Base-by-base conservation (phyloP, 2,113 vertebrate genomes). In the Sarotherodon lohbergeri region DNA sequence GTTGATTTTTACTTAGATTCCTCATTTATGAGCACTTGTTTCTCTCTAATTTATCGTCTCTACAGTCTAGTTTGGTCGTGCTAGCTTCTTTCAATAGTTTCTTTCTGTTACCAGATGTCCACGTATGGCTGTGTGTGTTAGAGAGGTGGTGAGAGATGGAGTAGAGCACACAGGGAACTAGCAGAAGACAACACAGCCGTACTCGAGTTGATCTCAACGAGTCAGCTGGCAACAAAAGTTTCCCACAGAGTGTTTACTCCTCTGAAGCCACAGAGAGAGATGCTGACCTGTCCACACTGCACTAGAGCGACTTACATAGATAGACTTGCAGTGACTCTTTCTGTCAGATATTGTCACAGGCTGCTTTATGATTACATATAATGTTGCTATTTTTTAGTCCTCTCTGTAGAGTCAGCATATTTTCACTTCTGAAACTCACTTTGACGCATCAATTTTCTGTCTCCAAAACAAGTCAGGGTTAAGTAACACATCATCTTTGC, bases 61-160 rank as follows among this genome's bases (percentile, higher is more conserved):
- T 66, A 22, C 61, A 39, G 61, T 66, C 34, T 39, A 39, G 34
- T 66, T 66, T 66, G 61, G 3, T 71, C 2, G 2, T 71, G 0
- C 12, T 9, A 24, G 66, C 13, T 71, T 41, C 66, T 71, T 24
- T 43, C 66, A 68, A 14, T 22, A 9, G 63, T 24, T 71, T 41
- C 7, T 71, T 43, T 73, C 22, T 3, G 0, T 3, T 17, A 73
- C 0, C 39, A 46, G 68, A 29, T 0, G 0, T 46, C 22, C 13
- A 46, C 8, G 3, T 27, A 10, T 27, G n/a, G 68, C 39, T 73
- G 22, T 46, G 5, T 73, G 41, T 17, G 39, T 46, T 39, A 68
- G 63, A 68, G 36, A 68, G 0, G 3, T 46, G 22, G 68, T 43
- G 68, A 27, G 41, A 46, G 41, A 46, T 27, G 41, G 68, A 17